Percentiles rank a stretch among this genome's conserved stretches.
These are phyloP conservation scores for Cygnus olor DNA, from an alignment of 2,797 vertebrate species.

Conservation along the genomic window DNA sequence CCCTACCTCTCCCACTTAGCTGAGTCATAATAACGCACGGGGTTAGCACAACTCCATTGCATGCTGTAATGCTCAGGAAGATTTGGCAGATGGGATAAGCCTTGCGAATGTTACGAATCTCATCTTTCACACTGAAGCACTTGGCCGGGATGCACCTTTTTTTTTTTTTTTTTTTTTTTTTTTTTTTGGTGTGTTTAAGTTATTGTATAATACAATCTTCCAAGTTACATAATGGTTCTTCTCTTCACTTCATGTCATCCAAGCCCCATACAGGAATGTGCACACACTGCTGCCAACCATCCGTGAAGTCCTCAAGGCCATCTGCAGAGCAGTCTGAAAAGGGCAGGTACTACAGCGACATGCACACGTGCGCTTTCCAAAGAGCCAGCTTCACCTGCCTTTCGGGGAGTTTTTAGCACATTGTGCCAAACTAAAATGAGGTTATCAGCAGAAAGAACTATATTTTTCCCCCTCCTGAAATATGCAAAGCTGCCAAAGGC, in stretches of 20 bases:
- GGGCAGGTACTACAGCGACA: background rate
- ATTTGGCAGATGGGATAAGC: conserved; percentile 55
- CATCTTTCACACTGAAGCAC: conserved; percentile 15
- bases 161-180: no score
- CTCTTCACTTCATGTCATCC: background rate
- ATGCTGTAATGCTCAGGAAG: conserved; percentile 52
- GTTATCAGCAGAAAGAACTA: background rate
- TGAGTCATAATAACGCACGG: conserved; percentile 47
- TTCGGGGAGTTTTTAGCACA: background rate
- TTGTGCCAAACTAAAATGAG: background rate
- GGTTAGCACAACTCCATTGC: background rate
- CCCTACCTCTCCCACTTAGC: conserved; percentile 57
- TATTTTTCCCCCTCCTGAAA: background rate
- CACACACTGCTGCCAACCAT: background rate
- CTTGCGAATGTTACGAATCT: conserved; percentile 24
- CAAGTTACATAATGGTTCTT: conserved; percentile 48
- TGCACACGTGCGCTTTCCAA: background rate
- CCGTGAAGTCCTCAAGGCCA: background rate
- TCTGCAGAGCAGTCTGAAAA: background rate
- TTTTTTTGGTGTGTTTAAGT: background rate
- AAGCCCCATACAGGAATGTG: background rate
- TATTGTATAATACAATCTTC: conserved; percentile 22
- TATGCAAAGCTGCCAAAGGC: background rate
- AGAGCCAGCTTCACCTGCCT: background rate
- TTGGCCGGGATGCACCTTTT: background rate